Evolutionary conservation across 1,140 invertebrate species (phyloP), one percentile per base, ranked within the genome.

Genomic region (Coenobita brevimanus): DNA sequence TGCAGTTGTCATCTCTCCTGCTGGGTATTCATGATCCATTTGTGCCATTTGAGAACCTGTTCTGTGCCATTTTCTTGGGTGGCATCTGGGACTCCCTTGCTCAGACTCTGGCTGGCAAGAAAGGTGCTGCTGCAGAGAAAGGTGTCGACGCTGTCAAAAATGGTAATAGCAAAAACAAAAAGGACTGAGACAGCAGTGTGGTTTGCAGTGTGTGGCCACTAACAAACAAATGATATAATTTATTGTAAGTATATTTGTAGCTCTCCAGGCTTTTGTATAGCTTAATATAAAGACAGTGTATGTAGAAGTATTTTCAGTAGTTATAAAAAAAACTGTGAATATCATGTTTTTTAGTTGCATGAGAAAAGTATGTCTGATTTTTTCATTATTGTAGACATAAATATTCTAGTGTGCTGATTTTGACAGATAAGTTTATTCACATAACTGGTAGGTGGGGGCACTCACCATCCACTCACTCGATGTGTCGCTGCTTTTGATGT

Each of bases 21-120:
- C 94, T 99, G 84, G 97, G 98, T 82, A 99, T 99, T 91, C 97
- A 98, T 91, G 99, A 99, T 94, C 99, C 99, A 64, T 99, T 99
- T 93, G 95, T 98, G 89, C 99, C 99, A 64, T 98, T 99, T 92
- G 99, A 99, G 93, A 99, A 99, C 93, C 94, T 99, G 33, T 97
- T 98, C 93, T 99, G 98, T 92, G 97, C 98, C 21, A 94, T 99
- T 67, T 99, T 99, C 94, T 95, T 99, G 92, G 99, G 99, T 76
- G 99, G 99, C 80, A 97, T 99, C 92, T 99, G 97, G 96, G 99
- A 99, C 93, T 97, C 97, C 30, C 93, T 99, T 90, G 96, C 96
- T 75, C 84, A 89, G 91, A 91, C 88, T 69, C 89, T 87, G 50
- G 81, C 27, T 90, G 91, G 78, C 90, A 91, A 64, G 91, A 92